Evolutionary conservation across 23 tunicate genomes (phyloP).

Genomic region (Botrylloides violaceus): DNA sequence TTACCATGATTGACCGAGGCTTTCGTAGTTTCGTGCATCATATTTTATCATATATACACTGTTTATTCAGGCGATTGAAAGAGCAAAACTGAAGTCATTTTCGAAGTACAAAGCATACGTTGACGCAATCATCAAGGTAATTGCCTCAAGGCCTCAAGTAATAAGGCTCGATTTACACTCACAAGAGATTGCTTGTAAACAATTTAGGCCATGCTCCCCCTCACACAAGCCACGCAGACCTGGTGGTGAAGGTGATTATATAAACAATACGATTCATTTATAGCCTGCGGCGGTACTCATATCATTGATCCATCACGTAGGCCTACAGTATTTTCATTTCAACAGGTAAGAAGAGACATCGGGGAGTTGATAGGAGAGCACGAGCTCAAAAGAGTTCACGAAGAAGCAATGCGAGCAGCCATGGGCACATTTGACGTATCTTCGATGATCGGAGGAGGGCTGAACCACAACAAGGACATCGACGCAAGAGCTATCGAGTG

Average conservation of each 20-base stretch:
- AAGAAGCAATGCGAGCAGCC: conserved; percentile 22
- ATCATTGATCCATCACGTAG: too few species aligned
- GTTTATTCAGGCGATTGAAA: conserved; percentile 3
- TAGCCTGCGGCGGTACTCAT: too few species aligned
- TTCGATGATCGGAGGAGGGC: conserved; percentile 3
- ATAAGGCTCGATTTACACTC: too few species aligned
- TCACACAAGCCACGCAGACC: too few species aligned
- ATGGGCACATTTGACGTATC: conserved; percentile 19
- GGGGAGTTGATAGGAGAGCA: conserved; percentile 9
- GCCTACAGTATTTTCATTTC: background rate
- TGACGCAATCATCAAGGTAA: conserved; percentile 16
- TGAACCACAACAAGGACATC: background rate
- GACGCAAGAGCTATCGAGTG: conserved; percentile 17
- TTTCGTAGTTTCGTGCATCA: background rate
- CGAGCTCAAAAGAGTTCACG: conserved; percentile 12
- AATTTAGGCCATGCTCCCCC: too few species aligned
- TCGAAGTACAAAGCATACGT: conserved; percentile 16
- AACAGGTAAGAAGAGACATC: conserved; percentile 4
- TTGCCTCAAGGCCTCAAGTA: too few species aligned
- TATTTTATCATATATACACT: background rate
- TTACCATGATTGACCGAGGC: background rate
- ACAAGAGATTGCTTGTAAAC: too few species aligned
- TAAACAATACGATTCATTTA: too few species aligned
- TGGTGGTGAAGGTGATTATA: too few species aligned
- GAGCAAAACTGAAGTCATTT: conserved; percentile 8